Evolutionary conservation across 1,140 invertebrate genomes (phyloP).

Genomic region (Mercenaria mercenaria): DNA sequence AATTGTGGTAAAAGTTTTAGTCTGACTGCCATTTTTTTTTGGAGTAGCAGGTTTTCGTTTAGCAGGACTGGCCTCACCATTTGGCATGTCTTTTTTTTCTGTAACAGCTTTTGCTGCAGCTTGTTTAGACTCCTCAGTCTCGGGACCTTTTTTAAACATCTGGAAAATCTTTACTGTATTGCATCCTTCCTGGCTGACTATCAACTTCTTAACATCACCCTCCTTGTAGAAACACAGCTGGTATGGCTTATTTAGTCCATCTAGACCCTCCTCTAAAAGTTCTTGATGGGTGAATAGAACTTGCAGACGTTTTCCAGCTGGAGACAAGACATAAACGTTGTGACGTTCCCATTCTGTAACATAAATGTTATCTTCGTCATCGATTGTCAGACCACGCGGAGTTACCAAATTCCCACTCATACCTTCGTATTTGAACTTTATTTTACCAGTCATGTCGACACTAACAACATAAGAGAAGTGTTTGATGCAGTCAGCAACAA

Average conservation of each 20-base stretch:
- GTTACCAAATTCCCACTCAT: conserved; percentile 48
- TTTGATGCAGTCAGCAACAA: conserved; percentile 60
- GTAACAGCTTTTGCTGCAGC: conserved; percentile 12
- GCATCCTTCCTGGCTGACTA: conserved; percentile 62
- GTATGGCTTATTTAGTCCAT: conserved; percentile 56
- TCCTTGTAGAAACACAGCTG: conserved; percentile 51
- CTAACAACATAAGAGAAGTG: conserved; percentile 54
- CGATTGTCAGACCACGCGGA: conserved; percentile 46
- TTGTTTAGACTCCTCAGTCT: background rate
- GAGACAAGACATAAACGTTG: conserved; percentile 39
- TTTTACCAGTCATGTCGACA: conserved; percentile 52
- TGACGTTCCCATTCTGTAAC: conserved; percentile 61
- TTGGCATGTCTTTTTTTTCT: background rate
- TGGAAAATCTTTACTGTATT: conserved; percentile 53
- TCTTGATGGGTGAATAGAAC: conserved; percentile 41
- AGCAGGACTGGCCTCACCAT: conserved; percentile 18
- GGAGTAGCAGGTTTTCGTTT: background rate
- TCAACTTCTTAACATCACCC: background rate
- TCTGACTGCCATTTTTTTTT: background rate
- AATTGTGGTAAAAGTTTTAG: background rate
- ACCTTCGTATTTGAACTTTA: conserved; percentile 47
- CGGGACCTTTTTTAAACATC: conserved; percentile 32
- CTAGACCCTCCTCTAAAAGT: conserved; percentile 13
- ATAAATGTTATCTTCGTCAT: conserved; percentile 64
- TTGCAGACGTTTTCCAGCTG: conserved; percentile 53